phyloP scores from a whole-genome alignment of 2,888 invertebrate genomes.

The Andrena hattorfiana region DNA sequence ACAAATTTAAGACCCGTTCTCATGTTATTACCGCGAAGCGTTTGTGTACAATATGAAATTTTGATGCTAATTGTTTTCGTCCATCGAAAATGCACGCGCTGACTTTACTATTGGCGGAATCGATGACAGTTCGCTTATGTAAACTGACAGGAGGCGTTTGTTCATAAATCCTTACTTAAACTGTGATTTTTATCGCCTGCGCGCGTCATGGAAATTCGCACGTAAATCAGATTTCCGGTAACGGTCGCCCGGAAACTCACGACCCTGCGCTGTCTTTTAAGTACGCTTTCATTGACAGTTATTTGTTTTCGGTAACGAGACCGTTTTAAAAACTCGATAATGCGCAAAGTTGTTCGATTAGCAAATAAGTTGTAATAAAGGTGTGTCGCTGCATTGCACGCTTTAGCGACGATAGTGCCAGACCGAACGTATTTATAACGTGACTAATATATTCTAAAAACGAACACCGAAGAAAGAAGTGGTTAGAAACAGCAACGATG shows the following conservation, averaged over 20 bases:
- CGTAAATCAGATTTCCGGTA: conserved; percentile 50
- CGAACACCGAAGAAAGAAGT: conserved; percentile 22
- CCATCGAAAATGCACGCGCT: conserved; percentile 18
- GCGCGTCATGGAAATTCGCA: conserved; percentile 55
- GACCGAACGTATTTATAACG: conserved; percentile 37
- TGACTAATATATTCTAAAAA: conserved; percentile 38
- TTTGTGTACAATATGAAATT: conserved; percentile 5
- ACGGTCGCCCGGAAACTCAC: conserved; percentile 61
- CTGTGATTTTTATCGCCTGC: conserved; percentile 26
- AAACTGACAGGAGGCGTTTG: conserved; percentile 24
- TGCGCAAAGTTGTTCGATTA: not conserved
- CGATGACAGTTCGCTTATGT: conserved; percentile 34
- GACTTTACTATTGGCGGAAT: conserved; percentile 32
- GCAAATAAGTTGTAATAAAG: not conserved
- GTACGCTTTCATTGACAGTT: conserved; percentile 63
- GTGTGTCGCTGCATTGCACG: conserved; percentile 21
- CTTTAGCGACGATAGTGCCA: conserved; percentile 36
- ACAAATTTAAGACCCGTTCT: conserved; percentile 30
- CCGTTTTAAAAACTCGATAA: conserved; percentile 19
- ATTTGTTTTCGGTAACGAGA: conserved; percentile 49
- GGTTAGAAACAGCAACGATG: conserved; percentile 73
- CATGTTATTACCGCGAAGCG: not conserved
- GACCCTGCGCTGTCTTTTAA: conserved; percentile 46
- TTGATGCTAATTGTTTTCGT: conserved; percentile 27
- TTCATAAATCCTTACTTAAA: conserved; percentile 45